Percentiles rank a stretch among this genome's conserved stretches.
Evolutionary conservation across 2,888 invertebrate genomes (phyloP).

Genomic region (Ennomos fuscantarius): DNA sequence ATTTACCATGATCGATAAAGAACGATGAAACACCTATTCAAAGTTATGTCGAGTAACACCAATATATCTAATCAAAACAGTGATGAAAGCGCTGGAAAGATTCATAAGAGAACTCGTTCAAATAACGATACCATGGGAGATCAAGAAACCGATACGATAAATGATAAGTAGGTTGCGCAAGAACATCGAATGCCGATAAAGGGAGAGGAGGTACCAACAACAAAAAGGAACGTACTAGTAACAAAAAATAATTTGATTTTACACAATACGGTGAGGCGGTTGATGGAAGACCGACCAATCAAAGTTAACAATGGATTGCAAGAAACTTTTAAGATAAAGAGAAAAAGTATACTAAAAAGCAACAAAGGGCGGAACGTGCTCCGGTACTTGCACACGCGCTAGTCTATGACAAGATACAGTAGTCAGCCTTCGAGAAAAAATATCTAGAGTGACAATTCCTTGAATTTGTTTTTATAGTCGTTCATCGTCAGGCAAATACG

Average conservation of each 20-base stretch:
- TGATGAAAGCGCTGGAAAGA: slow-evolving; percentile 40
- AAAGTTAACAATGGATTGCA: slow-evolving; percentile 66
- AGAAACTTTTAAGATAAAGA: slow-evolving; percentile 55
- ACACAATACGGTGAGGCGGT: slow-evolving; percentile 53
- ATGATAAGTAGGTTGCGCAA: slow-evolving; percentile 52
- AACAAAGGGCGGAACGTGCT: slow-evolving; percentile 75
- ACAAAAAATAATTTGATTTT: slow-evolving; percentile 51
- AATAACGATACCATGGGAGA: slow-evolving; percentile 47
- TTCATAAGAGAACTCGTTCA: slow-evolving; percentile 47
- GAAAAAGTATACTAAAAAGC: slow-evolving; percentile 54
- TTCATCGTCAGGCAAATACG: no score
- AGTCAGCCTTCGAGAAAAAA: slow-evolving; percentile 4
- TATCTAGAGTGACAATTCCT: slow-evolving; percentile 25
- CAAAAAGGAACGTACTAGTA: slow-evolving; percentile 26
- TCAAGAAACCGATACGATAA: slow-evolving; percentile 50
- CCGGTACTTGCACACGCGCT: slow-evolving; percentile 56
- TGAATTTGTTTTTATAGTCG: no score
- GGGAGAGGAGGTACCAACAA: slow-evolving; percentile 18
- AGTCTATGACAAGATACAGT: slow-evolving; percentile 42
- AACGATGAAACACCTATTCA: slow-evolving; percentile 14
- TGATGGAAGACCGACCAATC: slow-evolving; percentile 61
- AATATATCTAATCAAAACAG: slow-evolving; percentile 39
- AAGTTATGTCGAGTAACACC: slow-evolving; percentile 17
- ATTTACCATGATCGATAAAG: not conserved
- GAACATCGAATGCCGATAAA: slow-evolving; percentile 40